Conservation (phyloP, 2,797 vertebrate genomes). For the Danio kyathit region DNA sequence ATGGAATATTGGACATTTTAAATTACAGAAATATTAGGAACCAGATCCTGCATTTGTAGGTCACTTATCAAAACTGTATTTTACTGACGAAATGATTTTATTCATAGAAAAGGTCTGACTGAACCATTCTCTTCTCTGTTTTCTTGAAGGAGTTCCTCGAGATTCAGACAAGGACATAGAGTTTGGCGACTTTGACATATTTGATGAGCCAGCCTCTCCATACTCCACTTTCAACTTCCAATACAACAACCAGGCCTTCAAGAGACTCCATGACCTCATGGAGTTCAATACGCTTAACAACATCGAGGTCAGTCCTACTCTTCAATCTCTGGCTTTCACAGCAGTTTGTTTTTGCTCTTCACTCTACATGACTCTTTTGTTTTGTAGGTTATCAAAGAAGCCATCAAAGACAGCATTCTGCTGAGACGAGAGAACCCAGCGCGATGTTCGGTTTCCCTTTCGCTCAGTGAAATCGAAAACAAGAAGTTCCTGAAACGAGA, state of each 20-base stretch:
- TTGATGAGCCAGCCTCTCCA: constrained; percentile 91
- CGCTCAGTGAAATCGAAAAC: constrained; percentile 89
- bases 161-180: constrained; percentile 92
- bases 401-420: constrained; percentile 90
- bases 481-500: constrained; percentile 87
- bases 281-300: constrained; percentile 99
- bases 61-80: neutral
- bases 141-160: constrained; percentile 84
- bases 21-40: neutral
- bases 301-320: constrained; percentile 83
- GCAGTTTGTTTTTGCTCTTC: neutral
- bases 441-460: constrained; percentile 83
- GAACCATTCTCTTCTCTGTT: neutral
- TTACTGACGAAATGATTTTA: neutral
- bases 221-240: constrained; percentile 99
- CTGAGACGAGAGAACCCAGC: constrained; percentile 87
- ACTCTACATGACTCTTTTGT: neutral
- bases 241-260: constrained; percentile 93
- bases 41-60: neutral
- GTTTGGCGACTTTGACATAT: constrained; percentile 96
- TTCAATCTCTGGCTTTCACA: neutral
- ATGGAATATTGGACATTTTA: neutral
- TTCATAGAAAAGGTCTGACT: neutral
- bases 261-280: constrained; percentile 94
- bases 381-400: constrained; percentile 89